Percentiles rank a stretch among this genome's conserved stretches.
Conservation (phyloP, 2,113 vertebrate genomes). For the Collichthys lucidus region DNA sequence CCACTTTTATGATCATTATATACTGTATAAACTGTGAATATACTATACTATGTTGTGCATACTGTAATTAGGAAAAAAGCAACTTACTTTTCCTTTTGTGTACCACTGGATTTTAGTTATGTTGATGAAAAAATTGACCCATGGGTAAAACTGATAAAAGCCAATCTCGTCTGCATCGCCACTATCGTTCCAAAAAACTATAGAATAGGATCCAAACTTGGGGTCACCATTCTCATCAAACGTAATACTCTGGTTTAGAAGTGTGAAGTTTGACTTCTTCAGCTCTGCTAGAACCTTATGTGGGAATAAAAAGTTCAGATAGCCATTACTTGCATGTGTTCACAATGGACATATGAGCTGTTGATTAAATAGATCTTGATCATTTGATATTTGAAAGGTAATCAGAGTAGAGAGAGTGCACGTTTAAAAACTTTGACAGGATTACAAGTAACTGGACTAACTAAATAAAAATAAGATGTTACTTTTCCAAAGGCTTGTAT, state of each 20-base stretch:
- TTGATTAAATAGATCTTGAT: background rate
- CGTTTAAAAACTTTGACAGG: too few relatives aligned
- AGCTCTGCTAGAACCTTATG: slow-evolving; percentile 67
- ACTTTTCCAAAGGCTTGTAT: background rate
- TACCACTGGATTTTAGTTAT: slow-evolving; percentile 81
- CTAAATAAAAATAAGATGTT: background rate
- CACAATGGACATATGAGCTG: background rate
- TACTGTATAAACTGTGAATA: background rate
- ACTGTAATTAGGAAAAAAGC: background rate
- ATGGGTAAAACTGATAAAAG: slow-evolving; percentile 71
- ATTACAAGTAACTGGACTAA: too few relatives aligned
- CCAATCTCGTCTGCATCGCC: slow-evolving; percentile 76
- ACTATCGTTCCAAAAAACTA: slow-evolving; percentile 85
- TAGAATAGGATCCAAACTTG: slow-evolving; percentile 69
- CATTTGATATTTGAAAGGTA: background rate
- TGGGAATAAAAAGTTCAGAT: background rate
- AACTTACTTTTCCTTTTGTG: slow-evolving; percentile 61
- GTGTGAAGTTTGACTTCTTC: slow-evolving; percentile 85
- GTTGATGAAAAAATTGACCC: slow-evolving; percentile 74
- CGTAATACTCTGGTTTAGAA: slow-evolving; percentile 76
- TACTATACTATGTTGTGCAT: background rate
- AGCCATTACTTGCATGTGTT: background rate
- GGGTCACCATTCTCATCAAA: slow-evolving; percentile 84
- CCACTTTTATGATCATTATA: background rate
- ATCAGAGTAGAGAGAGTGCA: too few relatives aligned